Evolutionary conservation across 2,113 vertebrate species (phyloP).

Genomic region (Gasterosteus aculeatus): DNA sequence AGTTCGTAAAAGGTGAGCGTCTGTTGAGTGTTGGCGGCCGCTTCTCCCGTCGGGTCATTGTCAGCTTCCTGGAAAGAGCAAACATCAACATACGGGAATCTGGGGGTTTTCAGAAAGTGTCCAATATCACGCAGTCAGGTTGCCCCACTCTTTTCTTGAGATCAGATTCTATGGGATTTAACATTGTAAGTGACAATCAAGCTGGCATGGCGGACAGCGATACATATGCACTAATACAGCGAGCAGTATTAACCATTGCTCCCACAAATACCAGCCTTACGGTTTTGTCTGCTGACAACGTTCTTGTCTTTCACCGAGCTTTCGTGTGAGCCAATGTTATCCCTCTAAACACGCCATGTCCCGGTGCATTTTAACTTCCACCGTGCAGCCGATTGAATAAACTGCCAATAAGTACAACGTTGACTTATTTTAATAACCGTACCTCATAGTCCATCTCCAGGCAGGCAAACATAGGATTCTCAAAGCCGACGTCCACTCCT

Average conservation of each 20-base stretch:
- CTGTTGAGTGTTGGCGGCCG: conserved; percentile 97
- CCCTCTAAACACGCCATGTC: background rate
- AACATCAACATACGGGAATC: background rate
- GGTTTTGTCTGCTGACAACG: background rate
- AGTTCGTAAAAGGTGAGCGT: conserved; percentile 97
- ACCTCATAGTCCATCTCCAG: conserved; percentile 99
- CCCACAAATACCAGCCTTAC: background rate
- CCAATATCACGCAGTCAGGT: background rate
- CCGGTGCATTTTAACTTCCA: background rate
- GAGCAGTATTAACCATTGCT: background rate
- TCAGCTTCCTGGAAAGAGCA: conserved; percentile 89
- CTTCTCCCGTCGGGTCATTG: conserved; percentile 97
- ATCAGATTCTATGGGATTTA: background rate
- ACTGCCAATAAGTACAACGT: too few species aligned
- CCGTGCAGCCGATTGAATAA: background rate
- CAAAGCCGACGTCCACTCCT: conserved; percentile 98
- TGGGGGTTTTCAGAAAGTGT: background rate
- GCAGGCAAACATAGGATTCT: conserved; percentile 99
- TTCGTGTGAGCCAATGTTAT: background rate
- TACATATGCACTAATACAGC: background rate
- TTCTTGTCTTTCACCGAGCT: too few species aligned
- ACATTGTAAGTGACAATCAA: background rate
- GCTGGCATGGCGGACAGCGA: background rate
- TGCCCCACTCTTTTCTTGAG: background rate
- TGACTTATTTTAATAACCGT: conserved; percentile 12